These are phyloP conservation scores for Muscidifurax raptorellus DNA, from an alignment of 1,140 invertebrate genomes.

Conservation along the genomic window DNA sequence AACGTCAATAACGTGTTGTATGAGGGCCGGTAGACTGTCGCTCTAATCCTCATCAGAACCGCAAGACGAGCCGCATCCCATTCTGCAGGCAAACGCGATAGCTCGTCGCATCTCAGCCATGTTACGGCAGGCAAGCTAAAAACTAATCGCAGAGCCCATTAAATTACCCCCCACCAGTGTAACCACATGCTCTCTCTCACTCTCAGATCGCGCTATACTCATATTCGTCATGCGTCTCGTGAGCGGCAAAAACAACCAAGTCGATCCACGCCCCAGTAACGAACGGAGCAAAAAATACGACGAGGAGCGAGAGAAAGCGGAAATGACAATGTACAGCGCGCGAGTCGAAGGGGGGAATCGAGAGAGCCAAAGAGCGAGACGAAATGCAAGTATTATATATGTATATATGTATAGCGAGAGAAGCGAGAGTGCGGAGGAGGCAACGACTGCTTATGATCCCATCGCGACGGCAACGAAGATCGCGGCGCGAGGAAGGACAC, in stretches of 20 bases:
- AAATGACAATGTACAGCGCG: conserved; percentile 31
- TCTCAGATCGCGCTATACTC: not conserved
- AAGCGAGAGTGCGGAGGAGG: not conserved
- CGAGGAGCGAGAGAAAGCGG: conserved; percentile 22
- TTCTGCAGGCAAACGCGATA: not conserved
- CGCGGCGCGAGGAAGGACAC: not conserved
- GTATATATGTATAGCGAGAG: not conserved
- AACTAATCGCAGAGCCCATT: not conserved
- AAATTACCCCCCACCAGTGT: not conserved
- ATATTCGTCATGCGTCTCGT: not conserved
- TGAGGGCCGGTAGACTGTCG: no score
- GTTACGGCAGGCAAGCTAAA: not conserved
- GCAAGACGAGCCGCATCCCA: no score
- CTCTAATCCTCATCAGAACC: no score
- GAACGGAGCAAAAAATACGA: conserved; percentile 9
- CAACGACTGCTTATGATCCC: conserved; percentile 40
- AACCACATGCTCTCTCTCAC: not conserved
- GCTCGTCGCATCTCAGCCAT: not conserved
- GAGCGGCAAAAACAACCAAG: not conserved
- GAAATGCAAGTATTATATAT: conserved; percentile 6
- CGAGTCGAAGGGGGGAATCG: not conserved
- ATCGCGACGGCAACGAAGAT: not conserved
- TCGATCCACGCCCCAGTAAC: not conserved
- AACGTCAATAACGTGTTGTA: no score
- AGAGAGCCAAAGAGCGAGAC: not conserved